Evolutionary conservation across 2,888 invertebrate species (phyloP).

Genomic region (Tribolium freemani): DNA sequence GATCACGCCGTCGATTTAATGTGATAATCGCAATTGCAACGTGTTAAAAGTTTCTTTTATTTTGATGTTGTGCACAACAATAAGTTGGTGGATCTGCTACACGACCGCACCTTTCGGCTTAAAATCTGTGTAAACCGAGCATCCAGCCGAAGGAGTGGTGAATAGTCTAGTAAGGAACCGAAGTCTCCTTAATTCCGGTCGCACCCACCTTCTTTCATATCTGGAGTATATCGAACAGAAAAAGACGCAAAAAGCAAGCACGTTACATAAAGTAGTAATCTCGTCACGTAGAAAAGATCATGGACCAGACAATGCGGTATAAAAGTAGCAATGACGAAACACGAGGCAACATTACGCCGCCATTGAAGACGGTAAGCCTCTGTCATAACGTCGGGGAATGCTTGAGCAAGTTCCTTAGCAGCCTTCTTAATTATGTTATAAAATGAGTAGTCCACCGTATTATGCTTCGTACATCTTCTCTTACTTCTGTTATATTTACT

Average conservation of each 20-base stretch:
- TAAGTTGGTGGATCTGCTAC: not conserved
- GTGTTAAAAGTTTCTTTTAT: too few species aligned
- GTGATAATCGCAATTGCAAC: not conserved
- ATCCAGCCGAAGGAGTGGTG: slow-evolving; percentile 47
- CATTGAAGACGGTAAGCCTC: slow-evolving; percentile 42
- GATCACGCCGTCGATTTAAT: not conserved
- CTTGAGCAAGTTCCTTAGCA: slow-evolving; percentile 35
- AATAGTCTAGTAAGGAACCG: slow-evolving; percentile 39
- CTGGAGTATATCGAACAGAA: slow-evolving; percentile 47
- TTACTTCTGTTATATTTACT: slow-evolving; percentile 41
- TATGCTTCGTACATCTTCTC: slow-evolving; percentile 40
- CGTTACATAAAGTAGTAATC: slow-evolving; percentile 50
- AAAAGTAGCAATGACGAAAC: slow-evolving; percentile 55
- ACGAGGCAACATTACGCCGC: slow-evolving; percentile 47
- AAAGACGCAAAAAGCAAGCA: slow-evolving; percentile 48
- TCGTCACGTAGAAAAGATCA: slow-evolving; percentile 59
- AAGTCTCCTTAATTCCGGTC: slow-evolving; percentile 50
- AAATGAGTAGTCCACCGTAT: slow-evolving; percentile 44
- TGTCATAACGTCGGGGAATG: slow-evolving; percentile 38
- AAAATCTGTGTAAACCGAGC: slow-evolving; percentile 42
- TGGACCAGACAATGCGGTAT: slow-evolving; percentile 57
- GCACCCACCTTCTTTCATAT: slow-evolving; percentile 48
- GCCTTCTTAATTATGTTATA: slow-evolving; percentile 47
- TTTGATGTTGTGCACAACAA: not conserved
- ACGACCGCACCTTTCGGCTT: slow-evolving; percentile 42